Conservation (phyloP, 1,140 invertebrate species). For the Stegodyphus dumicola region DNA sequence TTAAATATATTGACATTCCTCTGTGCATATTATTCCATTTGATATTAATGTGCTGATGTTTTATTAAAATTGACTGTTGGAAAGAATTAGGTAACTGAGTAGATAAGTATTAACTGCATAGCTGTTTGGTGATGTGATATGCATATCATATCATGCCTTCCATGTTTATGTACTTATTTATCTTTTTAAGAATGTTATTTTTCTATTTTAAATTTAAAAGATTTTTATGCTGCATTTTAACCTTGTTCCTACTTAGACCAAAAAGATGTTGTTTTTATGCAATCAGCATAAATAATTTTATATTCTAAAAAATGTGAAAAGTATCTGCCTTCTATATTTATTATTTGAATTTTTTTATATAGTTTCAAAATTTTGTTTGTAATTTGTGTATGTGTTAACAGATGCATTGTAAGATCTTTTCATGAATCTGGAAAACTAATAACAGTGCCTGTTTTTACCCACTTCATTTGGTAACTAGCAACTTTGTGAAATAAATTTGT, state of each 20-base stretch:
- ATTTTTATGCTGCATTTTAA: neutral
- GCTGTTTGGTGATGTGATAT: constrained; percentile 20
- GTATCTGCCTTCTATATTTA: too few relatives aligned
- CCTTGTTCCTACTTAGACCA: neutral
- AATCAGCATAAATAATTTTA: too few relatives aligned
- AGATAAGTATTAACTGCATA: constrained; percentile 16
- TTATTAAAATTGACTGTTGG: constrained; percentile 26
- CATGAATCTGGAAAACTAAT: neutral
- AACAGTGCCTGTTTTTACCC: neutral
- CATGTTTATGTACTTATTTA: constrained; percentile 11
- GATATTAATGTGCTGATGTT: constrained; percentile 27
- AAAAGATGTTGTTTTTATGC: too few relatives aligned
- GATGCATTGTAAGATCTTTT: neutral
- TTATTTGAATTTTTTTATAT: neutral
- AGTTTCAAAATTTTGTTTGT: neutral
- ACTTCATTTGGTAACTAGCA: neutral
- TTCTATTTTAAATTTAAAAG: constrained; percentile 3
- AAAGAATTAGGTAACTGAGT: constrained; percentile 12
- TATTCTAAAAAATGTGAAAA: too few relatives aligned
- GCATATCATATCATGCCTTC: constrained; percentile 40
- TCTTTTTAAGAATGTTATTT: constrained; percentile 16
- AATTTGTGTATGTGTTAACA: neutral
- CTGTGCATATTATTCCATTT: constrained; percentile 23
- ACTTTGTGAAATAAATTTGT: too few relatives aligned
- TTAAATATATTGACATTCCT: constrained; percentile 36